These are phyloP conservation scores for Apamea sordens DNA, from an alignment of 2,888 invertebrate genomes.

Conservation along the genomic window DNA sequence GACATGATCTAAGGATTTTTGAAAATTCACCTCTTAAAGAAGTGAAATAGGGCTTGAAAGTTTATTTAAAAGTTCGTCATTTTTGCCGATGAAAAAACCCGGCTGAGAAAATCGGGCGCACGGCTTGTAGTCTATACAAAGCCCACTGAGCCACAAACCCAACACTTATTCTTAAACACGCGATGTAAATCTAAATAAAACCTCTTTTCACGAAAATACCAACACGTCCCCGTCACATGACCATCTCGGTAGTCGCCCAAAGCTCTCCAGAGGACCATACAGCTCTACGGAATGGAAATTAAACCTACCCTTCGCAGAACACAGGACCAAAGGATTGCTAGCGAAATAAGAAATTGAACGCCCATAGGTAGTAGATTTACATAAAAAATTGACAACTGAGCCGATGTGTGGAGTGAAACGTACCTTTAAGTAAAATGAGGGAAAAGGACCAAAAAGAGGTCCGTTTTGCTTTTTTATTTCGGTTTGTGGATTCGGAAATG, in stretches of 20 bases:
- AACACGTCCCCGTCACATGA: constrained; percentile 43
- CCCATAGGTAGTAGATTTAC: constrained; percentile 78
- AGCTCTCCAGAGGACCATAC: constrained; percentile 65
- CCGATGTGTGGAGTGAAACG: constrained; percentile 61
- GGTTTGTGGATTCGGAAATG: constrained; percentile 55
- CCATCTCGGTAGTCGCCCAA: constrained; percentile 52
- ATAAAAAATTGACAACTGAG: constrained; percentile 81
- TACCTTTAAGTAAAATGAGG: constrained; percentile 63
- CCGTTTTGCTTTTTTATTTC: constrained; percentile 62
- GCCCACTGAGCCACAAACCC: background rate
- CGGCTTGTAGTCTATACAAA: background rate
- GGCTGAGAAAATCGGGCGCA: too few species aligned
- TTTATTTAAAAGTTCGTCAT: too few species aligned
- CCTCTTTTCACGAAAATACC: constrained; percentile 38
- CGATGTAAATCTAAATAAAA: constrained; percentile 48
- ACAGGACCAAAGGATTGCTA: constrained; percentile 63
- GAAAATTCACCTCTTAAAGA: too few species aligned
- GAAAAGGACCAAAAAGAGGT: constrained; percentile 37
- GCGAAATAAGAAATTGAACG: constrained; percentile 80
- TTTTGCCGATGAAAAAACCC: too few species aligned
- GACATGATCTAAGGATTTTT: too few species aligned
- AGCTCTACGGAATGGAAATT: constrained; percentile 79
- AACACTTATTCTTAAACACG: constrained; percentile 19
- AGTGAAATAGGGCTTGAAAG: too few species aligned
- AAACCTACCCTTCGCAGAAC: constrained; percentile 72